Conservation (phyloP, 2,888 invertebrate species). For the Agriotes lineatus region DNA sequence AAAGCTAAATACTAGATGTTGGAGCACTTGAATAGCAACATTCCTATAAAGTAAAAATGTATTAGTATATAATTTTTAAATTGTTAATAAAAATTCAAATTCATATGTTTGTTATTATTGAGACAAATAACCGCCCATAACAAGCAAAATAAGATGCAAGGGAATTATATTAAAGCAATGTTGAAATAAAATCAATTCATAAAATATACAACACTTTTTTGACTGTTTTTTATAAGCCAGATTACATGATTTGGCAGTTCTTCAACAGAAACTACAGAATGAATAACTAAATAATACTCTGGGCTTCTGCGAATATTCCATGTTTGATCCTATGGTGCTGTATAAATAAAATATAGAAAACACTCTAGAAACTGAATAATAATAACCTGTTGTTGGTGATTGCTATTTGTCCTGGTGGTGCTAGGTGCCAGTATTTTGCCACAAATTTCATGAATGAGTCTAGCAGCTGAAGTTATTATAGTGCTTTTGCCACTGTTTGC, state of each 20-base stretch:
- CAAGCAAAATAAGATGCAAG: too few relatives aligned
- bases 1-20: constrained; percentile 21
- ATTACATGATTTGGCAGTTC: constrained; percentile 19
- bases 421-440: neutral
- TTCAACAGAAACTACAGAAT: constrained; percentile 28
- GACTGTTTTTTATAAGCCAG: neutral
- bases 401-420: neutral
- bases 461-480: neutral
- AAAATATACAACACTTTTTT: too few relatives aligned
- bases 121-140: too few relatives aligned
- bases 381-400: neutral
- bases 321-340: neutral
- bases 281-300: constrained; percentile 31
- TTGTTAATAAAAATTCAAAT: too few relatives aligned
- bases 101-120: too few relatives aligned
- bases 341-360: constrained; percentile 28
- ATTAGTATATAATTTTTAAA: too few relatives aligned
- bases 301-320: constrained; percentile 35
- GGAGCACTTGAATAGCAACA: constrained; percentile 28
- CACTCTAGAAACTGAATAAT: constrained; percentile 23
- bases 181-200: too few relatives aligned
- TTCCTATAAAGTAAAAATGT: constrained; percentile 30
- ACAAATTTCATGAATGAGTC: neutral
- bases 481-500: too few relatives aligned
- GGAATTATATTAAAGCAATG: too few relatives aligned